Evolutionary conservation across 1,140 invertebrate genomes (phyloP), one percentile per base, ranked within the genome.

Genomic region (Ceratina australensis): DNA sequence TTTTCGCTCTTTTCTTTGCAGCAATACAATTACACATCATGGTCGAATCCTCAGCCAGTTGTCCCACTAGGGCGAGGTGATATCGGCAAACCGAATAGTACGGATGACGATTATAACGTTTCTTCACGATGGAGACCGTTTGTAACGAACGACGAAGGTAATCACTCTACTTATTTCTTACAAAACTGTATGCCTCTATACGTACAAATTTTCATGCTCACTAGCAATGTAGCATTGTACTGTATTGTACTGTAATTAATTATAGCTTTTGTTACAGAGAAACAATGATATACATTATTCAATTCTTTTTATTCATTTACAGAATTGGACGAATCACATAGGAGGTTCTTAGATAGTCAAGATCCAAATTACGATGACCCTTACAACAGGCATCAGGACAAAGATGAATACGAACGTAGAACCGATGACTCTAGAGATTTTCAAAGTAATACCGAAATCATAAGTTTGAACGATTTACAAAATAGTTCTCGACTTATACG

Each of bases 61-160:
- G 59, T 76, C 22, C 83, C 83, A 13, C 42, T 82, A 10, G 73
- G 42, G 52, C 83, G 83, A 79, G 82, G 83, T 72, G 83, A 85
- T 78, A 84, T 82, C 2, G 81, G 78, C 33, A 60, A 64, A 50
- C 81, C 81, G 57, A 86, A 73, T 24, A 50, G 24, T 54, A 76
- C 66, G 1, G 83, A 86, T 20, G 82, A 87, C 13, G 66, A 80
- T n/a, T 78, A 81, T 49, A 67, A 54, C n/a, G 26, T 24, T 74
- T 49, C 79, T n/a, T n/a, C 54, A 42, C 71, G 33, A 66, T 83
- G 72, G 72, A 83, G 13, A 59, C 3, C 22, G 18, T 73, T 80
- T n/a, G n/a, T 79, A 20, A n/a, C 76, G 42, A 56, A 74, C 20
- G 66, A 77, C 68, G 78, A 69, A 83, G 78, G 78, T 83, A 84